phyloP scores from a whole-genome alignment of 2,797 vertebrate species.

The Chelmon rostratus region DNA sequence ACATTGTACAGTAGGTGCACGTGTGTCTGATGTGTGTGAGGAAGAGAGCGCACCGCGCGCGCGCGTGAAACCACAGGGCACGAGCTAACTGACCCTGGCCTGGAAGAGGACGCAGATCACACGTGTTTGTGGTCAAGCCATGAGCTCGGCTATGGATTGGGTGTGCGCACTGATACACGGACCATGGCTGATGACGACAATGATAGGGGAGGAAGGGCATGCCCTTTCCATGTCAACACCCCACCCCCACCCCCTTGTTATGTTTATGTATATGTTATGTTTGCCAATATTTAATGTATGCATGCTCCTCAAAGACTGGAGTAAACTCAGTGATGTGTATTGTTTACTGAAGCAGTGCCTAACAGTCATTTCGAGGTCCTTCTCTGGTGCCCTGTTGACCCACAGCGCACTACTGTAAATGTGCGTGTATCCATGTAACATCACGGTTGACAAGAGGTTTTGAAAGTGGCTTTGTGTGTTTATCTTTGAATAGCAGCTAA shows the following conservation, averaged over 20 bases:
- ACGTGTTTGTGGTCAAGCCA: constrained; percentile 39
- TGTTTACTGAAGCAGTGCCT: constrained; percentile 31
- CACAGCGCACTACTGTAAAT: constrained; percentile 33
- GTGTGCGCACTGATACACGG: constrained; percentile 49
- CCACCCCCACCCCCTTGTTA: background rate
- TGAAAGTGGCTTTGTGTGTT: constrained; percentile 42
- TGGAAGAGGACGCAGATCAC: constrained; percentile 43
- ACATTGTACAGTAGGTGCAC: constrained; percentile 4
- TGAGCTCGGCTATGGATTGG: constrained; percentile 44
- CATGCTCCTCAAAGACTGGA: constrained; percentile 31
- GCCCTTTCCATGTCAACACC: constrained; percentile 27
- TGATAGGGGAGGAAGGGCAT: constrained; percentile 22
- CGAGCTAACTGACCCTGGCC: constrained; percentile 34
- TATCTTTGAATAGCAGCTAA: constrained; percentile 35
- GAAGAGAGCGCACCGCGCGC: background rate
- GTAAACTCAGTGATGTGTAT: constrained; percentile 47
- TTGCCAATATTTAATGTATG: constrained; percentile 14
- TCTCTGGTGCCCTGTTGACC: constrained; percentile 34
- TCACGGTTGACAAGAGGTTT: background rate
- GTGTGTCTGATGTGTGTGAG: background rate
- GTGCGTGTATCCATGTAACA: constrained; percentile 36
- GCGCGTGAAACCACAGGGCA: constrained; percentile 20
- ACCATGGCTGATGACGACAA: constrained; percentile 19
- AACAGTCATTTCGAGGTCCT: constrained; percentile 51
- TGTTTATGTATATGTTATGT: background rate